These are phyloP conservation scores for Drosophila eohydei DNA, from an alignment of 2,888 invertebrate species.

Conservation along the genomic window DNA sequence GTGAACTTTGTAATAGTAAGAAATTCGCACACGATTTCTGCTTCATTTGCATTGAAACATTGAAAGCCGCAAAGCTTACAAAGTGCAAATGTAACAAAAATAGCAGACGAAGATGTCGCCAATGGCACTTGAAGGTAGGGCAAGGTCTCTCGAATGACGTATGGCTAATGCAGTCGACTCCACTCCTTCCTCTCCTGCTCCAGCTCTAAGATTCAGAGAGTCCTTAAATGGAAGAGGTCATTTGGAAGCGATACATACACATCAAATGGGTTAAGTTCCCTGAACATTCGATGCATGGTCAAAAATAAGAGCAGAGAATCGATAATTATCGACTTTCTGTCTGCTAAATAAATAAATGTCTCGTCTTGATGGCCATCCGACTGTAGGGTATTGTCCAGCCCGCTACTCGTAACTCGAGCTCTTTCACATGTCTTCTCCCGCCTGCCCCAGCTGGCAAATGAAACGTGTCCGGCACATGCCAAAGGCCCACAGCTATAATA, in stretches of 20 bases:
- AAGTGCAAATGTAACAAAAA: background rate
- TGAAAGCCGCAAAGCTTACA: background rate
- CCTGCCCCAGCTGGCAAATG: background rate
- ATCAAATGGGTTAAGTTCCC: background rate
- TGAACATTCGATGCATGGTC: background rate
- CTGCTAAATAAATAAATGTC: background rate
- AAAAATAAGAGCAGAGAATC: background rate
- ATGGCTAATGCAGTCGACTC: no score
- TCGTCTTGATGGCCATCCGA: background rate
- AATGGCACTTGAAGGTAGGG: background rate
- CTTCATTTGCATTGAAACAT: background rate
- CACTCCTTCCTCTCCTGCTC: background rate
- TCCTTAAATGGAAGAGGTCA: background rate
- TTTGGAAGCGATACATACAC: background rate
- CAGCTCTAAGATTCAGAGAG: background rate
- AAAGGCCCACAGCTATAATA: constrained; percentile 14
- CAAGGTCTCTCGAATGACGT: background rate
- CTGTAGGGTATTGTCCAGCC: background rate
- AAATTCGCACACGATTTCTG: background rate
- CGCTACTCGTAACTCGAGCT: background rate
- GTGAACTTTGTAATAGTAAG: background rate
- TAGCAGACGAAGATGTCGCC: background rate
- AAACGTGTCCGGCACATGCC: background rate
- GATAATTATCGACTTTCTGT: constrained; percentile 4
- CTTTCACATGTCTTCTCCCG: background rate